Percentiles rank a stretch among this genome's conserved stretches.
Evolutionary conservation across 2,888 invertebrate species (phyloP).

Genomic region (Drosophila sordidula): DNA sequence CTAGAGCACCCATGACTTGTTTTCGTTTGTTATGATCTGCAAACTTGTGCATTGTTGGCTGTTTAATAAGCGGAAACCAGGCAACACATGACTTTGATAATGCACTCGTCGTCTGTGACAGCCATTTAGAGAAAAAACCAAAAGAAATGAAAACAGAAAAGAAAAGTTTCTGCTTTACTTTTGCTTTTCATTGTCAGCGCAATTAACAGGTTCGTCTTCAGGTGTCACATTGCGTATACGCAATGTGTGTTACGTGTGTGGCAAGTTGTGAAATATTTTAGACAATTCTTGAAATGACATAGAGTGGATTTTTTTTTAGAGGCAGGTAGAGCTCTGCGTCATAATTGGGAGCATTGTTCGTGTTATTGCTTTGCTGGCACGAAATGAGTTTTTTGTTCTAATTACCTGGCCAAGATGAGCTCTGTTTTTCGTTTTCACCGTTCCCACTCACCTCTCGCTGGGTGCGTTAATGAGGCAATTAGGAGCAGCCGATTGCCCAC

Average conservation of each 20-base stretch:
- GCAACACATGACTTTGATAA: conserved; percentile 36
- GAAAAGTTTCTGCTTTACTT: conserved; percentile 27
- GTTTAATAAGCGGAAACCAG: conserved; percentile 66
- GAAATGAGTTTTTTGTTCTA: conserved; percentile 59
- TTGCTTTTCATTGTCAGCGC: conserved; percentile 59
- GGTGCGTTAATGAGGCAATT: conserved; percentile 57
- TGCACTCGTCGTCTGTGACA: conserved; percentile 31
- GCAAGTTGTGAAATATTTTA: conserved; percentile 12
- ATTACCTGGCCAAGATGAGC: conserved; percentile 54
- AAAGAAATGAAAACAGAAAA: background rate
- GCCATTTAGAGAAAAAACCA: conserved; percentile 4
- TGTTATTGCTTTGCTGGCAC: conserved; percentile 34
- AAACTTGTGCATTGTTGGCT: conserved; percentile 38
- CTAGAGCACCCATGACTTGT: background rate
- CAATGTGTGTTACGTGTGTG: conserved; percentile 20
- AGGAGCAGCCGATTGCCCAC: conserved; percentile 52
- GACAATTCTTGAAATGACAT: conserved; percentile 14
- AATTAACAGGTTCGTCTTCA: conserved; percentile 35
- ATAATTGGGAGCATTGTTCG: conserved; percentile 24
- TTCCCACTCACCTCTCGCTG: conserved; percentile 11
- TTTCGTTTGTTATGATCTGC: conserved; percentile 34
- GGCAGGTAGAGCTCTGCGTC: conserved; percentile 1
- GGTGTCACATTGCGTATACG: conserved; percentile 11
- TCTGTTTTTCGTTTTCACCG: conserved; percentile 17
- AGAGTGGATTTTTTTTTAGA: conserved; percentile 1